A percentile compares a stretch with the other conserved stretches of the same genome.
Conservation (phyloP, 2,113 vertebrate species). For the Platichthys flesus region DNA sequence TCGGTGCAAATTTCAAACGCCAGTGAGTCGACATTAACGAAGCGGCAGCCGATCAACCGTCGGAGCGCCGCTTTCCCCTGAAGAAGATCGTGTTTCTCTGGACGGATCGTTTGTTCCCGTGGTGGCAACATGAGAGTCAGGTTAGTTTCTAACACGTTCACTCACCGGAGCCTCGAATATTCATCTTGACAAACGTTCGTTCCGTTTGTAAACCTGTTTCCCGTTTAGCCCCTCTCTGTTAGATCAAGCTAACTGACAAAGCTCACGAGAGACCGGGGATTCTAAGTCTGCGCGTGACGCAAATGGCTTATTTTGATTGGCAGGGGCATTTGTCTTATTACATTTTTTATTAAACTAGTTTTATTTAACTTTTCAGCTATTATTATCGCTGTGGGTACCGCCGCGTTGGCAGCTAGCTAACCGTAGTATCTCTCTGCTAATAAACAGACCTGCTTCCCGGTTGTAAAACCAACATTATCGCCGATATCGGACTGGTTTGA, state of each 20-base stretch:
- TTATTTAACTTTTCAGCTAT: too few species aligned
- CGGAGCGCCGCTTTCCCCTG: background rate
- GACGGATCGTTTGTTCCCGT: background rate
- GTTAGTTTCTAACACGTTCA: slow-evolving; percentile 43
- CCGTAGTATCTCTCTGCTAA: background rate
- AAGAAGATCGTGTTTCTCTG: background rate
- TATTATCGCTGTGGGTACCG: background rate
- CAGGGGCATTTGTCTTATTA: too few species aligned
- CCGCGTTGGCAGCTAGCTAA: background rate
- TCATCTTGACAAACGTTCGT: background rate
- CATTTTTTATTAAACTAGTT: too few species aligned
- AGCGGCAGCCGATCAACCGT: background rate
- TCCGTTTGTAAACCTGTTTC: background rate
- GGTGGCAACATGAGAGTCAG: slow-evolving; percentile 73
- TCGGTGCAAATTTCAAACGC: slow-evolving; percentile 67
- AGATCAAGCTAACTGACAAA: background rate
- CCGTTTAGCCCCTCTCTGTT: slow-evolving; percentile 12
- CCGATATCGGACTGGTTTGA: background rate
- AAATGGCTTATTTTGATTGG: too few species aligned
- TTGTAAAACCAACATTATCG: background rate
- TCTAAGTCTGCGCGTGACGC: background rate
- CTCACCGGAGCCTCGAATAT: background rate
- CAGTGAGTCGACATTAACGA: slow-evolving; percentile 18
- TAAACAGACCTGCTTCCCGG: too few species aligned
- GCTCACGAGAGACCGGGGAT: background rate